Conservation (phyloP, 2,113 vertebrate species). For the Lampris incognitus region DNA sequence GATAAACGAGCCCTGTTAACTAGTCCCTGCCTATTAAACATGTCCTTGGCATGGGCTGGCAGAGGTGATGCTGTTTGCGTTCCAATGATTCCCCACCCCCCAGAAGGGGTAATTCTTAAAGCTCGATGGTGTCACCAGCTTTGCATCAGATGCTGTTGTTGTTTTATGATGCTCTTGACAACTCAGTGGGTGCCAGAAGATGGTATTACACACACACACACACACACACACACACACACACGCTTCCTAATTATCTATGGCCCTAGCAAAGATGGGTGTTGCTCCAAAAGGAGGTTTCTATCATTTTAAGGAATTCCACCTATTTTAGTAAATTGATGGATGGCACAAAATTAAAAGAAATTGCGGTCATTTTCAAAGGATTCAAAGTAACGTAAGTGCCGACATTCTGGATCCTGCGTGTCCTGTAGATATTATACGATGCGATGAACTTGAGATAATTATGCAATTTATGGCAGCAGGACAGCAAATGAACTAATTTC, state of each 20-base stretch:
- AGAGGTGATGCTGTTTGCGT: conserved; percentile 48
- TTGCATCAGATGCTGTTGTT: conserved; percentile 14
- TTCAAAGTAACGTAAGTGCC: no score
- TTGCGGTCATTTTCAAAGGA: no score
- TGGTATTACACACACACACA: no score
- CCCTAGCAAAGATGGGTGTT: not conserved
- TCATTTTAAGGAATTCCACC: not conserved
- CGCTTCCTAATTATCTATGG: no score
- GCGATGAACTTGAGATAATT: no score
- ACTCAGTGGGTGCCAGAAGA: not conserved
- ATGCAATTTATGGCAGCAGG: no score
- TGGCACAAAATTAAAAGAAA: no score
- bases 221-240: no score
- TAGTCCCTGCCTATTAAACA: conserved; percentile 34
- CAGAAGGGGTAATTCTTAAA: not conserved
- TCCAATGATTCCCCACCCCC: conserved; percentile 12
- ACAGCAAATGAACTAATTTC: not conserved
- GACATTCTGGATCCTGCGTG: no score
- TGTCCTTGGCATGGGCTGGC: conserved; percentile 40
- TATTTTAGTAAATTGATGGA: no score
- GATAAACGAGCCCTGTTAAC: conserved; percentile 35
- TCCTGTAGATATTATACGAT: no score
- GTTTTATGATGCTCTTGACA: conserved; percentile 5
- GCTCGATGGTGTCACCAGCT: not conserved
- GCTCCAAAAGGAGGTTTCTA: conserved; percentile 8